Base-by-base conservation (phyloP, 2,888 invertebrate species). In the Sicus ferrugineus region DNA sequence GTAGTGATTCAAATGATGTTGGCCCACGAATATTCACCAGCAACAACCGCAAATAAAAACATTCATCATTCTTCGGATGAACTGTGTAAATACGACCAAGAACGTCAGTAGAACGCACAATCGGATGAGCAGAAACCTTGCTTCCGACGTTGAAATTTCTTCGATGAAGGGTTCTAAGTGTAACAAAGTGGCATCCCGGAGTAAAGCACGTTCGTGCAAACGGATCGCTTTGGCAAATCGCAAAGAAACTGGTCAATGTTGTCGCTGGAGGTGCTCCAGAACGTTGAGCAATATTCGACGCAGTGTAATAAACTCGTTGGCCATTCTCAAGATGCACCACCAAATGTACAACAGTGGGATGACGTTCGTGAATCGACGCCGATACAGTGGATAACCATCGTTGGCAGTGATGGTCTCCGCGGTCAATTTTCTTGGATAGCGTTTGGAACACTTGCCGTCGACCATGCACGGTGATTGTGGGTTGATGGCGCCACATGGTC, bases 21-120 rank as follows among this genome's bases (percentile, higher is more conserved):
- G 82, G 83, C 4, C 74, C 75, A 72, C 72, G 72, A 62, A 83
- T n/a, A 77, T 80, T 79, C 28, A 80, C 73, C 68, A 84, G 71
- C n/a, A 80, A 71, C 71, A 62, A 62, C 16, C 62, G 62, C 42
- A 62, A 42, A 62, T 42, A 62, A 46, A 62, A 62, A 42, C 62
- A 63, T 63, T n/a, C n/a, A n/a, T n/a, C n/a, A n/a, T n/a, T n/a
- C n/a, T n/a, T n/a, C n/a, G n/a, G n/a, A n/a, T n/a, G 62, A 11
- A 63, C 48, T 34, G 52, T 54, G 46, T 54, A 54, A 16, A 65
- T 65, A 16, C 34, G 52, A 34, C 64, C 50, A 16, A 62, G n/a
- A n/a, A 46, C 61, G 42, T 62, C 61, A 11, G 61, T 26, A 16
- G 23, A 46, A 42, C 2, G n/a, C 14, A 62, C 46, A 62, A 23